phyloP scores from a whole-genome alignment of 2,113 vertebrate genomes.

The Rhinichthys klamathensis region DNA sequence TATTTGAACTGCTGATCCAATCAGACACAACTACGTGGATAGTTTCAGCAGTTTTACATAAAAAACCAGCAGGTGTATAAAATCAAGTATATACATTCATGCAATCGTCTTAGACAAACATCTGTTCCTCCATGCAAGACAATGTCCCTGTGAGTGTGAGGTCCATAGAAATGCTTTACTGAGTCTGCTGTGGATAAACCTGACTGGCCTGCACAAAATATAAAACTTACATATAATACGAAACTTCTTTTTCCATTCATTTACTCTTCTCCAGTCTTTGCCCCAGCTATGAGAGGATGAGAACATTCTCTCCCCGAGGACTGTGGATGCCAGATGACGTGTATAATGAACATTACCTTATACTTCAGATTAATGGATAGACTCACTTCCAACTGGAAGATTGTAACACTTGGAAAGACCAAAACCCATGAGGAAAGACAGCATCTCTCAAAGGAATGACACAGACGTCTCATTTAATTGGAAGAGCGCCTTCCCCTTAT shows the following conservation, averaged over 20 bases:
- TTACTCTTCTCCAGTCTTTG: not conserved
- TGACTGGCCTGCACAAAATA: not conserved
- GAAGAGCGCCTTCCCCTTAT: slow-evolving; percentile 18
- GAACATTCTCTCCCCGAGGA: slow-evolving; percentile 13
- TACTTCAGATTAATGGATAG: slow-evolving; percentile 10
- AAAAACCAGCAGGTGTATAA: not conserved
- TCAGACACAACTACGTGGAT: not conserved
- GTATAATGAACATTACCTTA: slow-evolving; percentile 6
- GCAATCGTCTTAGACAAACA: not conserved
- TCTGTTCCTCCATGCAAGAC: not conserved
- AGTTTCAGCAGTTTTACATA: not conserved
- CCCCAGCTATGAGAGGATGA: not conserved
- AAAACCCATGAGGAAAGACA: slow-evolving; percentile 4
- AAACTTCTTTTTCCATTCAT: not conserved
- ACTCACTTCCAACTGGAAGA: not conserved
- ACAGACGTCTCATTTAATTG: not conserved
- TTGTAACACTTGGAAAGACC: not conserved
- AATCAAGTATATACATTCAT: not conserved
- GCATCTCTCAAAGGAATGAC: slow-evolving; percentile 5
- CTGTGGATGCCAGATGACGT: slow-evolving; percentile 1
- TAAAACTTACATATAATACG: not conserved
- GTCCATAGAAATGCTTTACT: not conserved
- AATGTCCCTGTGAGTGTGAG: not conserved
- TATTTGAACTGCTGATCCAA: not conserved
- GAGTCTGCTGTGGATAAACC: not conserved